A percentile compares a stretch with the other conserved stretches of the same genome.
phyloP scores from a whole-genome alignment of 2,113 vertebrate genomes.

The Psilopsiagon aymara region DNA sequence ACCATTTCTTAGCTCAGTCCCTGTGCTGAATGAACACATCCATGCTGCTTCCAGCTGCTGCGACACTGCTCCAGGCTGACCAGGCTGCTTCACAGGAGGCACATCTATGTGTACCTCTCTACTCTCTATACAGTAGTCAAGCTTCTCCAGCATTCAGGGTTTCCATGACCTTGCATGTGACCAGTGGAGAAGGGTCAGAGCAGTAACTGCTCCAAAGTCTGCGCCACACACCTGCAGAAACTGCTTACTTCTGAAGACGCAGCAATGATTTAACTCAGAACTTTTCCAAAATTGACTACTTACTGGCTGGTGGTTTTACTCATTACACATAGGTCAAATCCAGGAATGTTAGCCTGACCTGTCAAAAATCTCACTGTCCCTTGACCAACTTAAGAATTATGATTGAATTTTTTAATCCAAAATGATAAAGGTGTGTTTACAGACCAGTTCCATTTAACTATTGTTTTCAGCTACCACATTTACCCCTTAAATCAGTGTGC shows the following conservation, averaged over 20 bases:
- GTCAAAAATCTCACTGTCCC: neutral
- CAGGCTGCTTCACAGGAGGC: neutral
- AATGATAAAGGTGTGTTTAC: neutral
- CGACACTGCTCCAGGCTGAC: neutral
- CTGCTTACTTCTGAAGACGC: neutral
- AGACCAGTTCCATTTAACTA: neutral
- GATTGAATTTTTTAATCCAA: neutral
- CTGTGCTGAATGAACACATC: rapidly evolving
- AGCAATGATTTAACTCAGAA: neutral
- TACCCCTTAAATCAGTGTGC: neutral
- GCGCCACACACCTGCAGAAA: neutral
- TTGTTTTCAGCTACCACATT: neutral
- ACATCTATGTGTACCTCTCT: too few species aligned
- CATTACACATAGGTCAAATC: neutral
- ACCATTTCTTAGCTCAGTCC: neutral
- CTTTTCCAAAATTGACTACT: neutral
- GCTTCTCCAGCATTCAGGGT: neutral
- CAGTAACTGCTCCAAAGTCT: neutral
- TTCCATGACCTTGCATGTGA: neutral
- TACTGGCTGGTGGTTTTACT: neutral
- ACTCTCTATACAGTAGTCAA: too few species aligned
- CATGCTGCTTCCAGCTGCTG: rapidly evolving
- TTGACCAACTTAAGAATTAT: neutral
- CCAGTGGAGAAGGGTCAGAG: neutral
- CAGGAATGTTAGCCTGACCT: neutral